Base-by-base conservation (phyloP, 2,888 invertebrate species). In the Bembecia ichneumoniformis region DNA sequence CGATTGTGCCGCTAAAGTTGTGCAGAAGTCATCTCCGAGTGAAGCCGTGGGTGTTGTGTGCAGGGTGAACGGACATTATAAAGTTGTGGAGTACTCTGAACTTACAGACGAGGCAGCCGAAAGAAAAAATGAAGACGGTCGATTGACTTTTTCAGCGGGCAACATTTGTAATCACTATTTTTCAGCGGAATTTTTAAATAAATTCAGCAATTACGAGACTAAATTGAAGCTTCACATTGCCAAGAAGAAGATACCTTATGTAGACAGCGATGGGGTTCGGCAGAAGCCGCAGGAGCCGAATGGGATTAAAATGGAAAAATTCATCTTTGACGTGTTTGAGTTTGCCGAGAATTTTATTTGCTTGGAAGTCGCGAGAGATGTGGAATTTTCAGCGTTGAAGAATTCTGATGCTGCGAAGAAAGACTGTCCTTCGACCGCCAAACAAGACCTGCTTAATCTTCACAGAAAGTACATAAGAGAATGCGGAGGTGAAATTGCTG, bases 111-210 rank as follows among this genome's bases (percentile, higher is more conserved):
- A 94, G 61, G 96, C 97, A 0, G 94, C 98, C 0, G 93, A 96
- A 75, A 90, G 93, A 62, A 84, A 91, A 48, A 93, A 95, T 55
- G 65, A 82, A 0, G 92, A 96, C 58, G 97, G 97, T 0, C 87
- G 92, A 48, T 88, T 99, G 0, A 91, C 94, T 0, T 99, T 97
- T 74, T 96, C 92, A 51, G 97, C 98, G 1, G 99, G 98, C 1
- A 99, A 97, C 72, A 99, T 99, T 56, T 99, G 99, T 77, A 99
- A 99, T 75, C 99, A 99, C 68, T 98, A 96, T 72, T 99, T 99
- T 81, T 94, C 95, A 0, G 83, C 94, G 0, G 91, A 93, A 51
- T 99, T 99, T 75, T 86, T 99, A 3, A 83, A 90, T 34, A 88
- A 90, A 62, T 91, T 98, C 46, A 92, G 92, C 36, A 88, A 91